Evolutionary conservation across 2,888 invertebrate species (phyloP), one percentile per base, ranked within the genome.

Genomic region (Lasioglossum zephyrum): DNA sequence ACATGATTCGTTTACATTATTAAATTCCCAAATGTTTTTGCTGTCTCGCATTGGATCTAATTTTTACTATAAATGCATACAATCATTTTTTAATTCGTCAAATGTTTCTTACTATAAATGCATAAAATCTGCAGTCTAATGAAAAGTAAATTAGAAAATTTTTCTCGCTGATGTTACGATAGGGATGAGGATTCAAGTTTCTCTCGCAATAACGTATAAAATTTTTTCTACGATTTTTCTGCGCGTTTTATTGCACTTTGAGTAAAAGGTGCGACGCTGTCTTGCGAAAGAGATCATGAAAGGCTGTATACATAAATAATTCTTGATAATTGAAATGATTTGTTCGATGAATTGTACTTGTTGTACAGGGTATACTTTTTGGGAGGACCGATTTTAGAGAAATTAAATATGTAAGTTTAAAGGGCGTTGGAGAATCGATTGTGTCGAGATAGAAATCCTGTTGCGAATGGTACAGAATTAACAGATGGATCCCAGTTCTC

Each of bases 401-500:
- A 53, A n/a, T 53, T 1, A 53, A 53, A 53, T 6, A 16, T 26
- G 2, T 0, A 31, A 31, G 31, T 63, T 63, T 16, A 63, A 63
- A 11, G 63, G 63, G 63, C 63, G 63, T 16, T 9, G 26, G 31
- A 31, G 63, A 16, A 31, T 63, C 63, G 26, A 31, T 63, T 16
- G 26, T n/a, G 53, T 9, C 53, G 31, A 31, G 63, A 63, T 16
- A n/a, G 69, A 69, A 39, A 11, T 41, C 22, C 11, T n/a, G 9
- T 13, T 11, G 69, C 22, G 36, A 69, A 69, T 41, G 69, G 36
- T 39, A 39, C 69, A 69, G 69, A 69, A 41, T 69, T 39, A 41
- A 69, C 36, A 69, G 39, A 41, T 69, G 69, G 39, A 41, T 69
- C n/a, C 69, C 69, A 69, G 41, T 69, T 69, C 69, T 22, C 69